A percentile compares a stretch with the other conserved stretches of the same genome.
phyloP scores from a whole-genome alignment of 2,888 invertebrate species.

The Phengaris alcon region DNA sequence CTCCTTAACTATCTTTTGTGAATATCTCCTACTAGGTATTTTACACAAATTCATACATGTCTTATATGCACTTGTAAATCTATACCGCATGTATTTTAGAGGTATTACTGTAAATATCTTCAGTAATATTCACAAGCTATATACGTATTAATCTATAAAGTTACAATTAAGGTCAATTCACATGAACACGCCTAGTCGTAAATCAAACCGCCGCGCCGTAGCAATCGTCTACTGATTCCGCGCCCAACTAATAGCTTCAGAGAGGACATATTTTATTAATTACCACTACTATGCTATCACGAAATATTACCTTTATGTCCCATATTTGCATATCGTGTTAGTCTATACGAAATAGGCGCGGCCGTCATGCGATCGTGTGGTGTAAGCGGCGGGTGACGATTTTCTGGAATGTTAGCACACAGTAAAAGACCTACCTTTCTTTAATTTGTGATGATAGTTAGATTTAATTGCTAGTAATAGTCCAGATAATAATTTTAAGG shows the following conservation, averaged over 20 bases:
- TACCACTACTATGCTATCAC: constrained; percentile 68
- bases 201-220: constrained; percentile 41
- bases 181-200: constrained; percentile 42
- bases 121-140: background rate
- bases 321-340: constrained; percentile 77
- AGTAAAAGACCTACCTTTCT: too few species aligned
- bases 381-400: constrained; percentile 36
- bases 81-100: too few species aligned
- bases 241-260: constrained; percentile 57
- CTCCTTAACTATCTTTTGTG: too few species aligned
- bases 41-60: too few species aligned
- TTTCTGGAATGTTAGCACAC: background rate
- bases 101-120: too few species aligned
- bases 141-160: background rate
- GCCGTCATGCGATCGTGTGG: constrained; percentile 57
- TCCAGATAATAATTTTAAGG: too few species aligned
- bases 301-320: constrained; percentile 76
- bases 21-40: too few species aligned
- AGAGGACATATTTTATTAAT: constrained; percentile 77
- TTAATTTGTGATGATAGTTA: too few species aligned
- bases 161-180: constrained; percentile 54
- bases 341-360: constrained; percentile 65
- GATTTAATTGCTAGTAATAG: too few species aligned
- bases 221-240: constrained; percentile 48
- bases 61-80: too few species aligned